Base-by-base conservation (phyloP, 2,113 vertebrate genomes). In the Silurus meridionalis region DNA sequence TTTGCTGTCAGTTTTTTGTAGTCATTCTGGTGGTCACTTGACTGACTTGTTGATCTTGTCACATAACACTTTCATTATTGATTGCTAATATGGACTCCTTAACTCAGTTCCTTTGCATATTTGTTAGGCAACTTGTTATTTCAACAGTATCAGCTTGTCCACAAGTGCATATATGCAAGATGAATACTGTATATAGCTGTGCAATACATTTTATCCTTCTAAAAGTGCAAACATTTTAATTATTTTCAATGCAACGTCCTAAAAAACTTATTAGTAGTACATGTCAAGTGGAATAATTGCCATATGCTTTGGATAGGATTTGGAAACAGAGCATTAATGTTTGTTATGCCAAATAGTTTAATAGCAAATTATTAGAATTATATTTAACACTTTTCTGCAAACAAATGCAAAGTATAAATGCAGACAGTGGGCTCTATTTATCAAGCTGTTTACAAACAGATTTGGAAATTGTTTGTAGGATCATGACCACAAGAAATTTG, bases 61-160 rank as follows among this genome's bases (percentile, higher is more conserved):
- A 83, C 91, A 92, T 90, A 91, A 88, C 86, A 91, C 90, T 87
- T 93, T 89, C 89, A 92, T 94, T 93, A 93, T 93, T 93, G 90
- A 93, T 93, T 83, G 86, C 28, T 55, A 71, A 82, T 57, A 37
- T 77, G 53, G 8, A 53, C 52, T 83, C 21, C 63, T 63, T 9
- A 74, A 67, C 25, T 69, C 28, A 57, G 19, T 52, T 74, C 13
- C 66, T 13, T 37, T 69, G 15, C 25, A 37, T 10, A 37, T 69
- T 37, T 37, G 5, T 69, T 37, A 37, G 6, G n/a, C n/a, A 67
- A 25, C 37, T 3, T 71, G 28, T 71, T 71, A 19, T 72, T 48
- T 72, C 37, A 48, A 19, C 15, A 66, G n/a, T 37, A 25, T 4
- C 5, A 67, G 25, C 13, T 67, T 14, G 25, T 14, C 25, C 2